Percentiles rank a stretch among this genome's conserved stretches.
Evolutionary conservation across 1,140 invertebrate genomes (phyloP).

Genomic region (Bactericera cockerelli): DNA sequence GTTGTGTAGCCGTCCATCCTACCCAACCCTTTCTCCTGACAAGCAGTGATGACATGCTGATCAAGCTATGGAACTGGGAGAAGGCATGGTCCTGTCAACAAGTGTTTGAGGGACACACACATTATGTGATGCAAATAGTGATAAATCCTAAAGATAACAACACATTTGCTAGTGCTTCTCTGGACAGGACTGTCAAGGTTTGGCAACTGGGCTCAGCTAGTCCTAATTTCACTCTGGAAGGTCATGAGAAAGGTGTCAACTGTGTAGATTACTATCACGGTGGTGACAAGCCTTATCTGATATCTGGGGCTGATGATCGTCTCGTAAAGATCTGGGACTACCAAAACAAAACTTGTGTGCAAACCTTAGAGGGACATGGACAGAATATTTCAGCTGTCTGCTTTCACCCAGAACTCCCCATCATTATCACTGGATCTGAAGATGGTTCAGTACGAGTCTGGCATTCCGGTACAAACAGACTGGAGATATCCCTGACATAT

Average conservation of each 20-base stretch:
- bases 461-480: conserved; percentile 93
- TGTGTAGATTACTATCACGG: conserved; percentile 99
- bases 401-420: conserved; percentile 96
- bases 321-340: conserved; percentile 99
- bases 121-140: conserved; percentile 99
- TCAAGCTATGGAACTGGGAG: conserved; percentile 99
- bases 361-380: conserved; percentile 92
- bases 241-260: conserved; percentile 97
- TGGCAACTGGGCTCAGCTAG: conserved; percentile 95
- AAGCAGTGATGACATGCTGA: conserved; percentile 96
- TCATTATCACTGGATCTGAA: conserved; percentile 93
- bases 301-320: conserved; percentile 95
- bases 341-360: conserved; percentile 98
- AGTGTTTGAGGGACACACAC: conserved; percentile 94
- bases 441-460: conserved; percentile 92
- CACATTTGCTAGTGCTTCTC: conserved; percentile 96
- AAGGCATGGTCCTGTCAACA: conserved; percentile 94
- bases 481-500: conserved; percentile 95
- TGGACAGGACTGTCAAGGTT: conserved; percentile 94
- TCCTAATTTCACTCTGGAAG: conserved; percentile 96
- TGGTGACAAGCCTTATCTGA: conserved; percentile 99
- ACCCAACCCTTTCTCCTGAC: conserved; percentile 94
- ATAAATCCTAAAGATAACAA: conserved; percentile 99
- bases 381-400: conserved; percentile 83
- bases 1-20: conserved; percentile 93